A percentile compares a stretch with the other conserved stretches of the same genome.
phyloP scores from a whole-genome alignment of 2,888 invertebrate species.

The Dyspetes luteomarginatus region DNA sequence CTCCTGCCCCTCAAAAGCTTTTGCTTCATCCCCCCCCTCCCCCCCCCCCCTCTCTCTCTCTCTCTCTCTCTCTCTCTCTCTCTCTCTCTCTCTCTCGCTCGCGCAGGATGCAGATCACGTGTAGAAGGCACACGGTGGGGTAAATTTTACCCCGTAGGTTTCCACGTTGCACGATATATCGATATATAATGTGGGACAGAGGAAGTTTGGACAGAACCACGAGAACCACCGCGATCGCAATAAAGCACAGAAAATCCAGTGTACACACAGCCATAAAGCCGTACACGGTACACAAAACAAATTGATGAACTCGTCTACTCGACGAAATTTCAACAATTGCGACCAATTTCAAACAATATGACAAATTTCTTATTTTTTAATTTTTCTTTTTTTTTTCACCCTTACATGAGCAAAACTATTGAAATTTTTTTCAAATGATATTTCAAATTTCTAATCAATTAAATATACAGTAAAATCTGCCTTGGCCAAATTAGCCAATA shows the following conservation, averaged over 20 bases:
- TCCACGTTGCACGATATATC: background rate
- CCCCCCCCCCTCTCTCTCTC: background rate
- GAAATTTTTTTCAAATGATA: background rate
- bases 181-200: background rate
- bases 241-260: slow-evolving; percentile 8
- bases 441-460: background rate
- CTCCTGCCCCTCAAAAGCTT: too few species aligned
- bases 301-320: background rate
- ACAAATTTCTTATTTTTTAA: background rate
- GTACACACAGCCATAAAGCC: slow-evolving; percentile 1
- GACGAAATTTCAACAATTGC: background rate
- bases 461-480: too few species aligned
- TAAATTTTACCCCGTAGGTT: background rate
- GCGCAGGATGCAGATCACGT: slow-evolving; percentile 2
- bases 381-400: background rate
- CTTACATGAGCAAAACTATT: too few species aligned
- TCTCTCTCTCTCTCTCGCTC: background rate
- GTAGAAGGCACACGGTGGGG: background rate
- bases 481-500: background rate
- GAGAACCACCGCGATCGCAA: slow-evolving; percentile 11
- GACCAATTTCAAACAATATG: background rate
- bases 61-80: background rate
- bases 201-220: slow-evolving; percentile 26
- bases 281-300: background rate
- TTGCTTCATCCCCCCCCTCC: slow-evolving; percentile 3